Percentiles rank a stretch among this genome's conserved stretches.
Conservation (phyloP, 1,140 invertebrate genomes). For the Papilio machaon region DNA sequence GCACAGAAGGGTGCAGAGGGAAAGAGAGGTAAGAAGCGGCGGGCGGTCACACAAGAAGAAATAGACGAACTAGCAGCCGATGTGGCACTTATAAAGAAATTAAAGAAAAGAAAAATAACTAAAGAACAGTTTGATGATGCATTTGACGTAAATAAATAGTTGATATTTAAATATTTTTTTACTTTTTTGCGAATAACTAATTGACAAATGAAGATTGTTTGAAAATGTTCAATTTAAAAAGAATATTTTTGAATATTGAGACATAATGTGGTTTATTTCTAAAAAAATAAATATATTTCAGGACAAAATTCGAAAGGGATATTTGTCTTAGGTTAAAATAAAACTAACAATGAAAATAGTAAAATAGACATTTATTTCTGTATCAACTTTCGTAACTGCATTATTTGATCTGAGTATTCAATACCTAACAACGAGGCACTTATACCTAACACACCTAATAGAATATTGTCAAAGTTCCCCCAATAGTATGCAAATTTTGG, state of each 20-base stretch:
- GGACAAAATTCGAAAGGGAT: too few relatives aligned
- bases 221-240: too few relatives aligned
- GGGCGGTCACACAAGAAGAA: conserved; percentile 87
- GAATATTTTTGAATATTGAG: too few relatives aligned
- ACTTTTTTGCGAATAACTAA: background rate
- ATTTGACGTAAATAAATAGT: conserved; percentile 77
- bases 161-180: background rate
- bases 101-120: conserved; percentile 92
- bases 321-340: conserved; percentile 55
- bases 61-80: conserved; percentile 92
- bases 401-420: conserved; percentile 75
- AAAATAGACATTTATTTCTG: conserved; percentile 81
- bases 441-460: conserved; percentile 49
- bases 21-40: conserved; percentile 80
- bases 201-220: background rate
- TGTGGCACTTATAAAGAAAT: conserved; percentile 92
- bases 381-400: conserved; percentile 74
- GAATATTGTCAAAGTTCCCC: conserved; percentile 28
- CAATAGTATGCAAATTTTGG: conserved; percentile 2
- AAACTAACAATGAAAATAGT: conserved; percentile 80
- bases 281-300: too few relatives aligned
- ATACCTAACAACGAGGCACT: conserved; percentile 74
- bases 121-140: conserved; percentile 84
- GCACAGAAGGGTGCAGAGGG: conserved; percentile 77
- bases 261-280: too few relatives aligned